Evolutionary conservation across 2,797 vertebrate species (phyloP), one percentile per base, ranked within the genome.

Genomic region (Sebastes dallii): DNA sequence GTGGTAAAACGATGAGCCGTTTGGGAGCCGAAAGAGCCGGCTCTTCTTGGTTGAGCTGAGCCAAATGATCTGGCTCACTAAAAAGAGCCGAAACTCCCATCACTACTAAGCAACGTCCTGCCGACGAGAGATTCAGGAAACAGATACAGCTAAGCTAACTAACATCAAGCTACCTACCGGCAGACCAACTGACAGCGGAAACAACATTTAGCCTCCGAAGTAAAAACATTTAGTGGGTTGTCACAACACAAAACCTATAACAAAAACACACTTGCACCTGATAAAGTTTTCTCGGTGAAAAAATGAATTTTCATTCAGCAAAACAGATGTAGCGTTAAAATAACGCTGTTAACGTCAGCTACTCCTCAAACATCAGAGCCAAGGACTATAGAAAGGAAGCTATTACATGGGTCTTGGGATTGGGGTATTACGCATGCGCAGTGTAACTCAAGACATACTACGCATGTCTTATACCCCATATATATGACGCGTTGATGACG

Each of bases 51-150:
- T 39, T 39, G 36, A 39, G 36, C 36, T 39, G 9, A 39, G 36
- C 36, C 36, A 39, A 39, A 39, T 39, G 36, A 39, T 39, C 36
- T 39, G 36, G 12, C 36, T 39, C 36, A 39, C 36, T 39, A 39
- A 39, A 39, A 39, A 39, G 36, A 39, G 12, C 11, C 12, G 5
- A 0, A 13, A 39, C 2, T 39, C 36, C 12, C 36, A 39, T 39
- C 36, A 39, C 36, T 39, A 39, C 12, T 39, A 13, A 39, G 36
- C 36, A 39, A 39, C 12, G 85, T 91, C 91, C 91, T 89, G 83
- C 22, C 12, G 68, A 75, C 29, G 64, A 86, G 80, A 89, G 80
- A 89, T 87, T 61, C 92, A 93, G 93, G 93, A 95, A 92, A 90
- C 85, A 75, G 85, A 87, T 67, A 88, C 79, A 39, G 83, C 88